Percentiles rank a stretch among this genome's conserved stretches.
These are phyloP conservation scores for Myopa testacea DNA, from an alignment of 2,888 invertebrate species.

Conservation along the genomic window DNA sequence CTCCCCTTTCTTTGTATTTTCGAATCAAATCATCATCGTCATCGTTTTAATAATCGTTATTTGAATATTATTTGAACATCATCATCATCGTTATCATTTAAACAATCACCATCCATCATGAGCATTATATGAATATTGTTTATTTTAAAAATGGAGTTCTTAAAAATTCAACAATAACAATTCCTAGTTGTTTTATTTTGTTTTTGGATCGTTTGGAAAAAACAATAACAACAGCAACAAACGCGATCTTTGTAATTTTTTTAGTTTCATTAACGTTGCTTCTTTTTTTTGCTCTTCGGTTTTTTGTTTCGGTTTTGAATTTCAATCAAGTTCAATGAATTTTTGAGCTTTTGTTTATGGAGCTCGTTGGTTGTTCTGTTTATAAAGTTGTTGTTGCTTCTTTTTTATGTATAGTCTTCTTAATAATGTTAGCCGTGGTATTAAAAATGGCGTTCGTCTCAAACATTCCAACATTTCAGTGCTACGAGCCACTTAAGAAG, in stretches of 20 bases:
- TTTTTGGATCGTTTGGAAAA: background rate
- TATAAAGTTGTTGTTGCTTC: background rate
- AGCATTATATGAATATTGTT: constrained; percentile 12
- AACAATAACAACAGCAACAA: too few relatives aligned
- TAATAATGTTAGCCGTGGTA: background rate
- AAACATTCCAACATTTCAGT: background rate
- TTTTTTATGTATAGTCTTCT: background rate
- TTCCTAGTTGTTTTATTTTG: background rate
- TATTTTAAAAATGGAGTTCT: background rate
- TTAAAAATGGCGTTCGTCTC: constrained; percentile 18
- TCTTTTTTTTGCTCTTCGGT: constrained; percentile 1
- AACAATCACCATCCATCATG: background rate
- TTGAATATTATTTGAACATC: background rate
- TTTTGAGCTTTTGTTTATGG: constrained; percentile 15
- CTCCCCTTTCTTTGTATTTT: background rate
- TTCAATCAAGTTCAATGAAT: constrained; percentile 30
- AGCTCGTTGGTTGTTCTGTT: background rate
- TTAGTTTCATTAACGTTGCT: constrained; percentile 1
- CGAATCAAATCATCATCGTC: background rate
- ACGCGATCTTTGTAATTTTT: too few relatives aligned
- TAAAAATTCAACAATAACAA: background rate
- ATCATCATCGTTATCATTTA: constrained; percentile 16
- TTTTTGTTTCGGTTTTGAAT: constrained; percentile 11
- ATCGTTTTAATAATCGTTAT: background rate
- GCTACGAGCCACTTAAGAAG: too few relatives aligned